phyloP scores from a whole-genome alignment of 2,888 invertebrate genomes.

The Monoplex corrugatus region DNA sequence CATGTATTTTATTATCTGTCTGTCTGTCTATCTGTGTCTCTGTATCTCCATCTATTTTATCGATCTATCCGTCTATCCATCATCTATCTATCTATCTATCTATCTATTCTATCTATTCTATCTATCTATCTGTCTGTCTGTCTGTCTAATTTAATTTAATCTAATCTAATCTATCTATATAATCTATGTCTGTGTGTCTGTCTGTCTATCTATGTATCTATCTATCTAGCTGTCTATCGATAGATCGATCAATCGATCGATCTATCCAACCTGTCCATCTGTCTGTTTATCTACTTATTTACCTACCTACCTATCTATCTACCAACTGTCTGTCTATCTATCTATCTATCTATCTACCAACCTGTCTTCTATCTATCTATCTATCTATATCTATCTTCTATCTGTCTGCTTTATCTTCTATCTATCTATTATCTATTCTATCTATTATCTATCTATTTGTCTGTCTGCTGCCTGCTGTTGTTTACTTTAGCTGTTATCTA shows the following conservation, averaged over 20 bases:
- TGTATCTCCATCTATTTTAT: too few species aligned
- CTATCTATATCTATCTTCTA: not conserved
- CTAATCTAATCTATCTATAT: not conserved
- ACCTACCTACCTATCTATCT: not conserved
- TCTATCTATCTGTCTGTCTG: not conserved
- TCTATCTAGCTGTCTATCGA: not conserved
- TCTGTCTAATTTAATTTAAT: too few species aligned
- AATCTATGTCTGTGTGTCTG: not conserved
- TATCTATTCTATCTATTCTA: not conserved
- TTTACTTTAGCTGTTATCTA: too few species aligned
- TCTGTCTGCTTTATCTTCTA: not conserved
- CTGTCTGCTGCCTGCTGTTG: too few species aligned
- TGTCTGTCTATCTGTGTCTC: too few species aligned
- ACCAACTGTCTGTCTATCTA: too few species aligned
- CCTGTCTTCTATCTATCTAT: not conserved
- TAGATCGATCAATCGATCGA: slow-evolving; percentile 37
- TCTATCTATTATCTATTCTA: not conserved
- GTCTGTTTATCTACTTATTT: not conserved
- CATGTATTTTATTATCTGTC: too few species aligned
- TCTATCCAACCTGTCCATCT: too few species aligned
- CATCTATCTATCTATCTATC: too few species aligned
- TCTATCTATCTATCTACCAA: not conserved
- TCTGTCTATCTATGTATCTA: not conserved
- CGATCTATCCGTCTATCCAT: too few species aligned
- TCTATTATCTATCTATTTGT: not conserved